Evolutionary conservation across 2,888 invertebrate species (phyloP), one percentile per base, ranked within the genome.

Genomic region (Diaperis boleti): DNA sequence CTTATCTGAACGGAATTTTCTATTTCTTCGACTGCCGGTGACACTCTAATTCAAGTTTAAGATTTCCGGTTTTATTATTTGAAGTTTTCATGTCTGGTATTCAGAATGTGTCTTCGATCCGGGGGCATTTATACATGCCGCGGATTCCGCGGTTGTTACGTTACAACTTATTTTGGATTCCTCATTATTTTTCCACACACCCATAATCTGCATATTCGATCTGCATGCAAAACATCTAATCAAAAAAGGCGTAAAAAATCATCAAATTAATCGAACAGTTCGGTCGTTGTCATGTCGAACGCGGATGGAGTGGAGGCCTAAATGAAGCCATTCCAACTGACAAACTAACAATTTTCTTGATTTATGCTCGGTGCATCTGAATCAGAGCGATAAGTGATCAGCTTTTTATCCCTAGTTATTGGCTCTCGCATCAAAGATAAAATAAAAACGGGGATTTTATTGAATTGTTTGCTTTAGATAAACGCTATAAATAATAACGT

Each of bases 11-110:
- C 68, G 62, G 73, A 75, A 73, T 76, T 76, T 73, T 75, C 73
- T 74, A 74, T 76, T 75, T 74, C 74, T 74, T 75, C 74, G 75
- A 74, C 76, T 77, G 76, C 69, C 71, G 73, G 74, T 76, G 77
- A 78, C 77, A 78, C 73, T 77, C 73, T 76, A 76, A 78, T 78
- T 75, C 76, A 76, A 77, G 74, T 78, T 77, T 76, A 76, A 78
- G 74, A 76, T 75, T 74, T 72, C 45, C 54, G 39, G 54, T 61
- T 61, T 62, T 62, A 56, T 62, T 62, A 47, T 49, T 14, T 35
- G 42, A 62, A 55, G 13, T 62, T 62, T 62, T 56, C 60, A 22
- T 60, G 52, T 60, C 52, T 41, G 42, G 37, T 14, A 35, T 42
- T 42, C 44, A 50, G 35, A 50, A 17, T 52, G 44, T 18, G 54